phyloP scores from a whole-genome alignment of 1,140 invertebrate genomes.

The Tigriopus japonicus region DNA sequence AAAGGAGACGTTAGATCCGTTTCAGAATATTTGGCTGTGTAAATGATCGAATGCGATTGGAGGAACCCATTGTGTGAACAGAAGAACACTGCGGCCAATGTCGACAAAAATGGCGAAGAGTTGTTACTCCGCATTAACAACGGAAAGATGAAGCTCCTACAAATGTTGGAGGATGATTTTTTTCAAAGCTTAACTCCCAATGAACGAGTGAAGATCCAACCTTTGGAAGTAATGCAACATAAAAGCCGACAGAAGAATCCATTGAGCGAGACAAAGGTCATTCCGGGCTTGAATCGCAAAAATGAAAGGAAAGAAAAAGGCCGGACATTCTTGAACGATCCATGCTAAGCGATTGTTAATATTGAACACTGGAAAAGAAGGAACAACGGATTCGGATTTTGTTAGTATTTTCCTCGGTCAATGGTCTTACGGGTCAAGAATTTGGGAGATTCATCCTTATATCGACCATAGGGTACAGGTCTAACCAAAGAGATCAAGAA shows the following conservation, averaged over 20 bases:
- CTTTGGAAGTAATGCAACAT: neutral
- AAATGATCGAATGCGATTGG: neutral
- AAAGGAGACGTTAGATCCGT: too few relatives aligned
- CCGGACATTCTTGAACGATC: neutral
- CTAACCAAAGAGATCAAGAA: neutral
- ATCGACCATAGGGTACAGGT: neutral
- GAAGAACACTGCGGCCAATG: neutral
- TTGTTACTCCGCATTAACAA: neutral
- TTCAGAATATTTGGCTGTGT: neutral
- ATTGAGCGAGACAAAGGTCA: neutral
- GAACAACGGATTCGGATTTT: too few relatives aligned
- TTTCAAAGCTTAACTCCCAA: neutral
- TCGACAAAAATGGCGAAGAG: neutral
- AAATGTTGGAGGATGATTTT: neutral
- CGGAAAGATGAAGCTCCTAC: neutral
- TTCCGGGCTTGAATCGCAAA: neutral
- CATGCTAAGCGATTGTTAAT: neutral
- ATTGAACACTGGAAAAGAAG: neutral
- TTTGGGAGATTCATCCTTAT: neutral
- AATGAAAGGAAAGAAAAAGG: neutral
- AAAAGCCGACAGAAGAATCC: neutral
- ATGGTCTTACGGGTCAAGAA: neutral
- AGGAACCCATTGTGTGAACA: neutral
- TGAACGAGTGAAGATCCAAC: neutral
- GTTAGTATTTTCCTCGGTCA: neutral